Evolutionary conservation across 2,113 vertebrate species (phyloP), one percentile per base, ranked within the genome.

Genomic region (Thinocorus orbignyianus): DNA sequence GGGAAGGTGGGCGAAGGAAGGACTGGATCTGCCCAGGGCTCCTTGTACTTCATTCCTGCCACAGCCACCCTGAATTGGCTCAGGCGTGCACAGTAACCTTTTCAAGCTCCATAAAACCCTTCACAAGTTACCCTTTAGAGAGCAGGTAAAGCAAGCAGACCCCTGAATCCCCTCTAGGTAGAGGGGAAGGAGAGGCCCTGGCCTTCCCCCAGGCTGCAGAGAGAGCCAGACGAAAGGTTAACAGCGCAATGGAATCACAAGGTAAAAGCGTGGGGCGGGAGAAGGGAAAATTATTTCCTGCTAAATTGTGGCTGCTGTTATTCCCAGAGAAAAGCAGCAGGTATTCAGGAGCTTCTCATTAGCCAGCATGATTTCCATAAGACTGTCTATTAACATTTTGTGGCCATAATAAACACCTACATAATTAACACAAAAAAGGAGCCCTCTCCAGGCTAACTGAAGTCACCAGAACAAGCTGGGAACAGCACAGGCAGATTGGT

Each of bases 301-400:
- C 48, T 85, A 81, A 92, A 71, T 78, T 66, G 61, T 88, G 70
- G 77, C 66, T 90, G 55, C 74, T 87, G 42, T 78, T 92, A 70
- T 76, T 88, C 81, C 86, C 83, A 81, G 77, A 79, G 92, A 89
- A 94, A 89, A 93, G 57, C 90, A 94, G 88, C 77, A 89, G 86
- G 83, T 71, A 86, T 88, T 68, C 77, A 91, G 95, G 80, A 84
- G 91, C 61, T 92, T 79, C 95, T 93, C 82, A 94, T 96, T 97
- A 96, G 93, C 77, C 92, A 96, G 88, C 80, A 48, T 78, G 83
- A 91, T 95, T 97, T 86, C 92, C 92, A 95, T 95, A 91, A 94
- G 93, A 52, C 73, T 93, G 70, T 49, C 93, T 95, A 86, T 87
- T 96, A 95, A 89, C 66, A 72, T 97, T 95, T 92, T 95, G 92